Evolutionary conservation across 2,113 vertebrate genomes (phyloP).

Genomic region (Gambusia affinis): DNA sequence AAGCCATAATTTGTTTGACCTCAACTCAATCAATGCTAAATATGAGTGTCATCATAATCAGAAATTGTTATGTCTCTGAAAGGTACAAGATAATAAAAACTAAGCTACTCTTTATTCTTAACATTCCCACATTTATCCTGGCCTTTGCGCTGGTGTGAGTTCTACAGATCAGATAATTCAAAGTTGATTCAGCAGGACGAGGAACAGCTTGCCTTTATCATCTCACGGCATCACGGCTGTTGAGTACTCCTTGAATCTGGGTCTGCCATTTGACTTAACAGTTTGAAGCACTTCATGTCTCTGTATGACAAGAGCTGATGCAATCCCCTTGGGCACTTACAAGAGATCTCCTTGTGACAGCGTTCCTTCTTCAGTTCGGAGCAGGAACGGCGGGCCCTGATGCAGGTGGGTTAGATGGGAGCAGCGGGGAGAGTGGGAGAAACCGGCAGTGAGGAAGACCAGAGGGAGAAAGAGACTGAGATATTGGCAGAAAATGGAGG

Average conservation of each 20-base stretch:
- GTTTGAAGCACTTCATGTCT: constrained; percentile 75
- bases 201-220: constrained; percentile 57
- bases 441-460: constrained; percentile 21
- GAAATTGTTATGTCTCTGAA: not conserved
- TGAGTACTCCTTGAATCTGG: constrained; percentile 53
- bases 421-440: not conserved
- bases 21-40: not conserved
- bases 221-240: constrained; percentile 27
- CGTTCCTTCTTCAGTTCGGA: constrained; percentile 61
- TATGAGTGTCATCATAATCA: not conserved
- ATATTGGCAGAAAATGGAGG: constrained; percentile 42
- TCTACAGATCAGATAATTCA: constrained; percentile 18
- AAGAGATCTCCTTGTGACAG: constrained; percentile 72
- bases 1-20: not conserved
- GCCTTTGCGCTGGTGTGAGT: not conserved
- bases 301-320: constrained; percentile 73
- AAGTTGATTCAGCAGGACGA: constrained; percentile 47
- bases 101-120: not conserved
- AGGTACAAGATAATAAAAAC: not conserved
- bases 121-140: not conserved
- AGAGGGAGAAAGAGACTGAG: constrained; percentile 30
- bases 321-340: constrained; percentile 68
- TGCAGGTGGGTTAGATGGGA: constrained; percentile 20
- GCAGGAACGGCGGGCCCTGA: constrained; percentile 42
- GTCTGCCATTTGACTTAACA: constrained; percentile 67